These are phyloP conservation scores for Galagoides demidoff DNA, from an alignment of 2,797 vertebrate genomes.

Conservation along the genomic window DNA sequence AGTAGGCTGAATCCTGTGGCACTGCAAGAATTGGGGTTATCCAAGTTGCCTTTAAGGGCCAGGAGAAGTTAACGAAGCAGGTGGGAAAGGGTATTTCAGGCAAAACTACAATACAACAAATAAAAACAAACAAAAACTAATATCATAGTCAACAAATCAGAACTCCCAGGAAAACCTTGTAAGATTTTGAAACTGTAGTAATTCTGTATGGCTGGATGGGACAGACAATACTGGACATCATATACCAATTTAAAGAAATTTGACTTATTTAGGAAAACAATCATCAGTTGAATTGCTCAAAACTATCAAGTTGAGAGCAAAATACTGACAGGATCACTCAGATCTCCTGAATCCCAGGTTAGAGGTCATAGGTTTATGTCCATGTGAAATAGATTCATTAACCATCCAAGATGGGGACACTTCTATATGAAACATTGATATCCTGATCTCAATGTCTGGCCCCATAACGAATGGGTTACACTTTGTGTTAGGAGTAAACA, in stretches of 20 bases:
- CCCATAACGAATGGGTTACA: neutral
- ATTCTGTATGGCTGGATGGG: neutral
- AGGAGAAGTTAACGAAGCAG: neutral
- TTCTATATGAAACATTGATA: neutral
- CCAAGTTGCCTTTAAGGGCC: neutral
- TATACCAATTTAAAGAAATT: neutral
- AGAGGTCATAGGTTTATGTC: neutral
- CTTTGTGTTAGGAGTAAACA: rapidly evolving
- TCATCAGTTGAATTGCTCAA: neutral
- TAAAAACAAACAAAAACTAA: neutral
- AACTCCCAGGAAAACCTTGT: neutral
- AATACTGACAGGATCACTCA: neutral
- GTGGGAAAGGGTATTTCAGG: neutral
- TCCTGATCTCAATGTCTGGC: neutral
- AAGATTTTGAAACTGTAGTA: neutral
- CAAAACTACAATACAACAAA: neutral
- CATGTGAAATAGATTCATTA: neutral
- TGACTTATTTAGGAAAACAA: neutral
- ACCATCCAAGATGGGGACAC: neutral
- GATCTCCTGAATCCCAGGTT: neutral
- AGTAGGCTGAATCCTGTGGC: neutral
- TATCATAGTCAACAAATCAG: neutral
- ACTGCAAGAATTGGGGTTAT: neutral
- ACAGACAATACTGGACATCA: neutral
- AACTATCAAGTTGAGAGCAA: neutral